phyloP scores from a whole-genome alignment of 2,888 invertebrate genomes.

The Zele albiditarsus region DNA sequence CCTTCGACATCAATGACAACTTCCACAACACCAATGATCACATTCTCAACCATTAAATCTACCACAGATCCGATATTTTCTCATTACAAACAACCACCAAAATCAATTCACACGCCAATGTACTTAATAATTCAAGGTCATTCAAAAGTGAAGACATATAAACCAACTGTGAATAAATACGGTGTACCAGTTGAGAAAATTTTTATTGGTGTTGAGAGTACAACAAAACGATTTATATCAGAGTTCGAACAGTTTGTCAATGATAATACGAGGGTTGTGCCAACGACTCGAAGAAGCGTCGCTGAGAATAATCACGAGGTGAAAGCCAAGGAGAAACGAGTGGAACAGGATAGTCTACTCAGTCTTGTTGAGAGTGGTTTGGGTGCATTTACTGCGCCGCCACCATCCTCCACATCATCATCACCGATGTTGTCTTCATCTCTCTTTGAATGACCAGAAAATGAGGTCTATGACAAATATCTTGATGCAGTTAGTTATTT shows the following conservation, averaged over 20 bases:
- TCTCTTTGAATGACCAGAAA: neutral
- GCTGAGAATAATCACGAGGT: constrained; percentile 48
- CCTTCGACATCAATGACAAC: constrained; percentile 41
- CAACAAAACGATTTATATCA: constrained; percentile 56
- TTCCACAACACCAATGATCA: constrained; percentile 71
- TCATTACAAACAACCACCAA: constrained; percentile 77
- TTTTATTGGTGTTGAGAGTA: constrained; percentile 50
- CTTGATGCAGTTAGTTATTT: neutral
- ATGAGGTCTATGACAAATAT: neutral
- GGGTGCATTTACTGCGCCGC: constrained; percentile 55
- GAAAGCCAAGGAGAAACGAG: constrained; percentile 39
- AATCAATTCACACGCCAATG: constrained; percentile 79
- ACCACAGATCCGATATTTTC: constrained; percentile 79
- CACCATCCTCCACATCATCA: constrained; percentile 4
- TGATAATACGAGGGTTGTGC: constrained; percentile 55
- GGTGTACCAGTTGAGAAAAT: constrained; percentile 54
- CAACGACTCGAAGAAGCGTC: constrained; percentile 36
- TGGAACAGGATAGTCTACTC: constrained; percentile 54
- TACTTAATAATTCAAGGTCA: constrained; percentile 89
- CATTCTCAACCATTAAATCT: constrained; percentile 73
- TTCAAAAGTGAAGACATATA: constrained; percentile 89
- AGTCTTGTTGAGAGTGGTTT: constrained; percentile 63
- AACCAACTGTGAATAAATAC: constrained; percentile 73
- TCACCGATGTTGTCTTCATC: neutral
- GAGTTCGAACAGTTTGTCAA: constrained; percentile 61